A percentile compares a stretch with the other conserved stretches of the same genome.
phyloP scores from a whole-genome alignment of 2,113 vertebrate species.

The Spheniscus mendiculus region DNA sequence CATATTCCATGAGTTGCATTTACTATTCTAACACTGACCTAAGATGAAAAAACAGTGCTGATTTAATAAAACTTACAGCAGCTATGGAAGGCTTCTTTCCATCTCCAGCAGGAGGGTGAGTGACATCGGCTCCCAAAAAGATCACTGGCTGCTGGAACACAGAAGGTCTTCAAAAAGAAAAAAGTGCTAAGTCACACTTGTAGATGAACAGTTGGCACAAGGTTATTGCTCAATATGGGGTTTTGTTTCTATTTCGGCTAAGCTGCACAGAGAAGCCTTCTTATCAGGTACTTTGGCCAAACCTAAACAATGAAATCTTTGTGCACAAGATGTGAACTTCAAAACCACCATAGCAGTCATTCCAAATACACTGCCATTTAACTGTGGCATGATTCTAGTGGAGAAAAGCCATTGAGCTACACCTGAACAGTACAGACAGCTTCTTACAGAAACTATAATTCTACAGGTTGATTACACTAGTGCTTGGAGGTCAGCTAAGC shows the following conservation, averaged over 20 bases:
- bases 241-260: not conserved
- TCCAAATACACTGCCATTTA: not conserved
- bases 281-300: not conserved
- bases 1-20: not conserved
- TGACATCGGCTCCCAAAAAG: conserved; percentile 98
- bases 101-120: conserved; percentile 96
- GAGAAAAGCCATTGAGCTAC: not conserved
- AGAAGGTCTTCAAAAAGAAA: conserved; percentile 86
- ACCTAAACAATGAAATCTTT: not conserved
- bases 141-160: conserved; percentile 99
- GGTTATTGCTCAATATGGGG: not conserved
- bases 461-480: not conserved
- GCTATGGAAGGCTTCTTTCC: conserved; percentile 99
- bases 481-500: not conserved
- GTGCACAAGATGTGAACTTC: not conserved
- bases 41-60: not conserved
- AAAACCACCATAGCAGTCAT: not conserved
- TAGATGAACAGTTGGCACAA: conserved; percentile 26
- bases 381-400: not conserved
- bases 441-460: not conserved
- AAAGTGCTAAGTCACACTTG: conserved; percentile 54
- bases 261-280: not conserved
- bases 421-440: fast-evolving
- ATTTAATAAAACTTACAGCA: conserved; percentile 82
- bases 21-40: not conserved